A percentile compares a stretch with the other conserved stretches of the same genome.
Conservation (phyloP, 2,888 invertebrate species). For the Caenorhabditis afra region DNA sequence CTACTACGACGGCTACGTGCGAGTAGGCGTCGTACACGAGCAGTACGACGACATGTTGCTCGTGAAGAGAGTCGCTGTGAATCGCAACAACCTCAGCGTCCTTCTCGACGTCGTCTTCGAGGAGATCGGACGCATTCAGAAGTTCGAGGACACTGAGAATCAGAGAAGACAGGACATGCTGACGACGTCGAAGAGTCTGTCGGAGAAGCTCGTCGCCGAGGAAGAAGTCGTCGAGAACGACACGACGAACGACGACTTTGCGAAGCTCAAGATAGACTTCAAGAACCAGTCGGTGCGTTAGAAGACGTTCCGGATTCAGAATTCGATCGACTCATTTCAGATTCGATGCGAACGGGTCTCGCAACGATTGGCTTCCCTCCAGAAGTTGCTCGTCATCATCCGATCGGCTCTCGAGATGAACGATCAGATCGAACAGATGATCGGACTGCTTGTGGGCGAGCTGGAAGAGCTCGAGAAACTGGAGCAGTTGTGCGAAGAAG, state of each 20-base stretch:
- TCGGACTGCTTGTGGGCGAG: conserved; percentile 48
- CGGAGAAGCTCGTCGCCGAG: conserved; percentile 27
- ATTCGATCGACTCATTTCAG: conserved; percentile 38
- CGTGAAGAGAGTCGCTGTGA: conserved; percentile 63
- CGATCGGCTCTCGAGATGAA: conserved; percentile 53
- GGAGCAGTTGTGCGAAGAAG: conserved; percentile 62
- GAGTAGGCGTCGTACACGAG: conserved; percentile 68
- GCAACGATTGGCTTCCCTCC: conserved; percentile 56
- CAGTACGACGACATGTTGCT: conserved; percentile 71
- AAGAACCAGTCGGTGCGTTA: conserved; percentile 65
- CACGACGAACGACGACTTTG: conserved; percentile 56
- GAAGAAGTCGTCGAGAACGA: conserved; percentile 43
- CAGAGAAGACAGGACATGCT: conserved; percentile 61
- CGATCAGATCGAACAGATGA: conserved; percentile 55
- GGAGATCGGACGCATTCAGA: conserved; percentile 60
- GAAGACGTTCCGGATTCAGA: background rate
- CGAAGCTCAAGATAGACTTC: conserved; percentile 62
- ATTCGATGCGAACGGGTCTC: conserved; percentile 65
- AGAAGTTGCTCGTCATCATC: conserved; percentile 57
- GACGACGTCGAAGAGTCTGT: conserved; percentile 40
- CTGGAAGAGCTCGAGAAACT: conserved; percentile 56
- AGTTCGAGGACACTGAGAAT: conserved; percentile 63
- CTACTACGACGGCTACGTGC: conserved; percentile 66
- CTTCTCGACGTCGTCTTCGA: conserved; percentile 56
- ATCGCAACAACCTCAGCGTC: conserved; percentile 56